These are phyloP conservation scores for Drosophila subquinaria DNA, from an alignment of 2,888 invertebrate species.

Conservation along the genomic window DNA sequence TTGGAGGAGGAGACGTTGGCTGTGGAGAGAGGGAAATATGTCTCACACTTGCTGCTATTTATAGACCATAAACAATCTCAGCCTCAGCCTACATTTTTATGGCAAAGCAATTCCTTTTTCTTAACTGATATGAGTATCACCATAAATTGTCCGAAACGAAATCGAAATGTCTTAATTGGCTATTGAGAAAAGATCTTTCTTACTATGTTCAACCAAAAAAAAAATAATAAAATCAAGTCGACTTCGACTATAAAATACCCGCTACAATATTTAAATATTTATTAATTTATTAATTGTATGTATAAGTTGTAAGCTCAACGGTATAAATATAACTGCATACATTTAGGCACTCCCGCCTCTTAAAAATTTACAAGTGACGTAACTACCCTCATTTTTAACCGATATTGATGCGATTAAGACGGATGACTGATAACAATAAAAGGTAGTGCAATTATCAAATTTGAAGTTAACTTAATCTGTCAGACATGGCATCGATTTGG, in stretches of 20 bases:
- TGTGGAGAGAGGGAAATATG: constrained; percentile 2
- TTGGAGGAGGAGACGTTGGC: background rate
- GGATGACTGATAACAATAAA: no score
- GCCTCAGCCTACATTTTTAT: constrained; percentile 31
- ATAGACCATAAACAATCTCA: constrained; percentile 53
- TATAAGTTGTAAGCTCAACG: no score
- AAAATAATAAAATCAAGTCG: background rate
- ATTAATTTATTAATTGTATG: background rate
- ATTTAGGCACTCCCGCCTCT: no score
- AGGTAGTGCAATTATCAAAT: no score
- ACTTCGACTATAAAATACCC: background rate
- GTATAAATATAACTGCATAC: no score
- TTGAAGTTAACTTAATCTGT: no score
- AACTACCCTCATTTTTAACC: no score
- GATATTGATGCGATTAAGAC: no score
- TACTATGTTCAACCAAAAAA: constrained; percentile 10
- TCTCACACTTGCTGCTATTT: constrained; percentile 49
- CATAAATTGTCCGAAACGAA: constrained; percentile 47
- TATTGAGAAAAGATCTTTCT: constrained; percentile 5
- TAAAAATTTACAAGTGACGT: no score
- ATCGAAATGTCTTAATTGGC: constrained; percentile 32
- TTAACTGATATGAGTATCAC: constrained; percentile 21
- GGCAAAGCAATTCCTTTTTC: constrained; percentile 11
- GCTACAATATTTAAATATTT: background rate
- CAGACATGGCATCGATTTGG: no score